Evolutionary conservation across 2,888 invertebrate genomes (phyloP).

Genomic region (Axea sp.): DNA sequence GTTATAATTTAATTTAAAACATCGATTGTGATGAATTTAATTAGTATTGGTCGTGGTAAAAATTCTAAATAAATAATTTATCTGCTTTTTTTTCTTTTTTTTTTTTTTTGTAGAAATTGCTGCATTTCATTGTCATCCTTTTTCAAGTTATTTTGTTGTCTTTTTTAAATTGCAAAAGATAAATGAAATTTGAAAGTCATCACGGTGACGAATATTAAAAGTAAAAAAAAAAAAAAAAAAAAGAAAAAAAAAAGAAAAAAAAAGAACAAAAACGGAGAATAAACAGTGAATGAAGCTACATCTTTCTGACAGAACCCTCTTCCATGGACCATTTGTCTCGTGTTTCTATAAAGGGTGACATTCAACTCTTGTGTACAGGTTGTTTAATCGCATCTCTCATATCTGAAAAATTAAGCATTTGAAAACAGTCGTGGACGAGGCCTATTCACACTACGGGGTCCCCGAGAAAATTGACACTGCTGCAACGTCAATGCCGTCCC

Average conservation of each 20-base stretch:
- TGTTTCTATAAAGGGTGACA: neutral
- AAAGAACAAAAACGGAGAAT: neutral
- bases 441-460: too few species aligned
- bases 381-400: constrained; percentile 15
- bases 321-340: constrained; percentile 20
- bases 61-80: too few species aligned
- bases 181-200: neutral
- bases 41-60: too few species aligned
- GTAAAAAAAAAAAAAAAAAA: too few species aligned
- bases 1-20: too few species aligned
- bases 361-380: neutral
- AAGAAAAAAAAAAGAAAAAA: neutral
- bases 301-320: neutral
- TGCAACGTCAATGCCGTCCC: constrained; percentile 1
- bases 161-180: neutral
- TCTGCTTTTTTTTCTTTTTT: too few species aligned
- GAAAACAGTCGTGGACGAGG: constrained; percentile 2
- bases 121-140: too few species aligned
- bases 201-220: neutral
- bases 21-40: too few species aligned
- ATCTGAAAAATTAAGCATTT: constrained; percentile 27
- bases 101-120: too few species aligned
- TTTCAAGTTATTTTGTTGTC: too few species aligned
- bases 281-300: neutral
- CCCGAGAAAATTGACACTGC: constrained; percentile 36